Base-by-base conservation (phyloP, 2,888 invertebrate species). In the Heliconius charithonia region DNA sequence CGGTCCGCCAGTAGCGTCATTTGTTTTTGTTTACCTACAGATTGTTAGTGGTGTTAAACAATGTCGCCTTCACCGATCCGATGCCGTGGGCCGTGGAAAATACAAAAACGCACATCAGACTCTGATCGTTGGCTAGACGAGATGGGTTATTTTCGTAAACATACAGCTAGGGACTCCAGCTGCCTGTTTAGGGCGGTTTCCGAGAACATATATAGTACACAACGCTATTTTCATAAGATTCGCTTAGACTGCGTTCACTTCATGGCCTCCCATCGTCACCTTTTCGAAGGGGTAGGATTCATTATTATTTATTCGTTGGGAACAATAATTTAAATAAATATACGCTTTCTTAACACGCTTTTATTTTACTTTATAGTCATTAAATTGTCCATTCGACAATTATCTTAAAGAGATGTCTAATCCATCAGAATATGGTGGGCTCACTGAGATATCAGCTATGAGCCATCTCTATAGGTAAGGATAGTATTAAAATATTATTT, bases 161-260 rank as follows among this genome's bases (percentile, higher is more conserved):
- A 97, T 87, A 97, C 97, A 27, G 98, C 98, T 76, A 96, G 97
- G 86, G 98, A 99, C 95, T 97, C 98, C 75, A 97, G 97, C 80
- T 98, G 98, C 88, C 94, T 99, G 72, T 99, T 98, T 92, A 96
- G 98, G 85, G 97, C 97, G 19, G 96, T 98, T 75, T 97, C 98
- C 62, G 98, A 99, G 92, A 98, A 98, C 93, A 96, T 97, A 84
- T 96, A 93, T 85, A 96, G 95, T 77, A 96, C 95, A 37, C 96
- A 98, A 93, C 93, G 96, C 83, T 96, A 97, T 90, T 98, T 98
- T 89, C 95, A 96, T 85, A 96, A 96, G 87, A 96, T 98, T 75
- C 96, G 98, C 77, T 95, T 96, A 85, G 96, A 97, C 83, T 97
- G 97, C 85, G 96, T 98, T 25, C 95, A 96, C 25, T 98, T 96